Conservation (phyloP, 2,113 vertebrate species). For the Nycticebus coucang region DNA sequence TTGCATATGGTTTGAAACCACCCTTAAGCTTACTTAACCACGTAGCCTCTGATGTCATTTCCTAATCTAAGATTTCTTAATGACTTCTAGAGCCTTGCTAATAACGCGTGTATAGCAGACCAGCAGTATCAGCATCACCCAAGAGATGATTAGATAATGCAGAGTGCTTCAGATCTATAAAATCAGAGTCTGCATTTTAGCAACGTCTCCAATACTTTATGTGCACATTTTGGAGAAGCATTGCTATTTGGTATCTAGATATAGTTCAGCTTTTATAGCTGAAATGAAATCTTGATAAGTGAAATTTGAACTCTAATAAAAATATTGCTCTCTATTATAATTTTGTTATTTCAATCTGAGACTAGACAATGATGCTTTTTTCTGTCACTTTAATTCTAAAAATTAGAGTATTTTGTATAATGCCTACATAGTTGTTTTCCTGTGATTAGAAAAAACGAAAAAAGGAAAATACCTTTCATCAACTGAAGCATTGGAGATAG, state of each 20-base stretch:
- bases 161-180: neutral
- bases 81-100: neutral
- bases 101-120: neutral
- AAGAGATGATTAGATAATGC: rapidly evolving
- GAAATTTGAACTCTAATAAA: neutral
- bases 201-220: neutral
- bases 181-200: neutral
- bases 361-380: neutral
- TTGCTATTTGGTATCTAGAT: neutral
- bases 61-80: neutral
- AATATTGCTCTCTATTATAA: neutral
- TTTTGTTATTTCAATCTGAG: neutral
- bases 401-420: neutral
- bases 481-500: neutral
- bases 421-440: neutral
- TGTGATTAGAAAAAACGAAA: neutral
- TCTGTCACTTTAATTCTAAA: neutral
- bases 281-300: neutral
- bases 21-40: too few species aligned
- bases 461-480: neutral
- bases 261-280: neutral
- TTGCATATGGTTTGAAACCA: neutral
- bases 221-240: neutral
- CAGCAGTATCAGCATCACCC: neutral
- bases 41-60: rapidly evolving